These are phyloP conservation scores for Phengaris alcon DNA, from an alignment of 2,888 invertebrate genomes.

Conservation along the genomic window DNA sequence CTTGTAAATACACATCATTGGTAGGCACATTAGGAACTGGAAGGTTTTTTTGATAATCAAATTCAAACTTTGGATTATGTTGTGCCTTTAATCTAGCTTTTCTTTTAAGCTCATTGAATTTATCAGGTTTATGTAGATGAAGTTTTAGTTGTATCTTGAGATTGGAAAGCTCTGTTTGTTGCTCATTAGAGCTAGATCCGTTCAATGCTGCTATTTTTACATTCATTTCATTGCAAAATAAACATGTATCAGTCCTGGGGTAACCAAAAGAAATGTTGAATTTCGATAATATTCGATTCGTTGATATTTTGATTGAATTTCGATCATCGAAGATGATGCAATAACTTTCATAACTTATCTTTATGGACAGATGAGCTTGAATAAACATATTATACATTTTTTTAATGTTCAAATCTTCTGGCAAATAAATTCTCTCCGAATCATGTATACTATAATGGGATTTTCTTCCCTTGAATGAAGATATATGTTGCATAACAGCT, in stretches of 20 bases:
- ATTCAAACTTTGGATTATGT: slow-evolving; percentile 29
- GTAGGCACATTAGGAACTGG: slow-evolving; percentile 36
- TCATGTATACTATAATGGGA: too few relatives aligned
- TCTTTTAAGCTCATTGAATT: slow-evolving; percentile 18
- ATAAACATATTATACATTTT: neutral
- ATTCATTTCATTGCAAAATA: slow-evolving; percentile 7
- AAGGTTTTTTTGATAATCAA: slow-evolving; percentile 35
- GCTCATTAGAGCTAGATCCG: slow-evolving; percentile 15
- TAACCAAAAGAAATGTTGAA: too few relatives aligned
- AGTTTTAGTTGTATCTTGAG: neutral
- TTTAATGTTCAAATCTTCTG: neutral
- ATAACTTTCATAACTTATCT: too few relatives aligned
- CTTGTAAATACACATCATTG: slow-evolving; percentile 30
- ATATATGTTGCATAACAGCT: too few relatives aligned
- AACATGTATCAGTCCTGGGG: too few relatives aligned
- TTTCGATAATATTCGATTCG: too few relatives aligned
- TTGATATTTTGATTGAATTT: neutral
- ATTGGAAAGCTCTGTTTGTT: slow-evolving; percentile 6
- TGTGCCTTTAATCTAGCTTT: slow-evolving; percentile 35
- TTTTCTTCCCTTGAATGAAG: too few relatives aligned
- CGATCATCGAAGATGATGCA: too few relatives aligned
- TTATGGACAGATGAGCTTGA: too few relatives aligned
- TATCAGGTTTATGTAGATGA: slow-evolving; percentile 31
- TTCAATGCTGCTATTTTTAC: slow-evolving; percentile 7
- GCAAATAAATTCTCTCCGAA: too few relatives aligned